Evolutionary conservation across 2,113 vertebrate genomes (phyloP), one percentile per base, ranked within the genome.

Genomic region (Machaerirhynchus nigripectus): DNA sequence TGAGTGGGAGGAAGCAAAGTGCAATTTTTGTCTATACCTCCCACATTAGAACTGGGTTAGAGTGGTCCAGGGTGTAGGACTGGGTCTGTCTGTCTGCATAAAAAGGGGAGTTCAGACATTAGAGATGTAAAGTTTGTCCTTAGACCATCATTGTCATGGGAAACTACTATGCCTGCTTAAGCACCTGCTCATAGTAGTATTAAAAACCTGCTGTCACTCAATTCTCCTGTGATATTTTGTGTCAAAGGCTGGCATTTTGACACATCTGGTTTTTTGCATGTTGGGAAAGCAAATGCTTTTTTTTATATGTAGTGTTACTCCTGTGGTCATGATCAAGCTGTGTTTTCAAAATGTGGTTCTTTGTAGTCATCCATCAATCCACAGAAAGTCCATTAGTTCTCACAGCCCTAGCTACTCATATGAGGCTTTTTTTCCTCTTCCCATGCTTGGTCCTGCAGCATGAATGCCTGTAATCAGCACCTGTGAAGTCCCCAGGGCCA

Each of bases 321-420:
- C 87, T 87, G 67, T 7, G 31, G 76, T 93, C 67, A 21, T 47
- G 42, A 74, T 95, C 13, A 27, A 80, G 50, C 56, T 50, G 47
- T 11, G 1, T 92, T 56, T 92, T 82, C 40, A 89, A 88, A 89
- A 67, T 53, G 71, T 65, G 27, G 9, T 70, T 81, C 70, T 80
- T 78, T 75, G 61, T 89, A 82, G 37, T 82, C 39, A 39, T 87
- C 56, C 84, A 35, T 86, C 64, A 49, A 37, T 93, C 77, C 53
- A 28, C 73, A 75, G 77, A 92, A 69, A 65, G 68, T 33, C 70
- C 16, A 33, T 95, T 93, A 95, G 79, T 94, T 97, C 92, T 87
- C 17, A 2, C 81, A 55, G 83, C 63, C 71, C 27, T 50, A 15
- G 27, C 53, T 65, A 18, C 33, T 57, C 91, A 15, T 39, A 17